A percentile compares a stretch with the other conserved stretches of the same genome.
Conservation (phyloP, 2,888 invertebrate species). For the Agapostemon virescens region DNA sequence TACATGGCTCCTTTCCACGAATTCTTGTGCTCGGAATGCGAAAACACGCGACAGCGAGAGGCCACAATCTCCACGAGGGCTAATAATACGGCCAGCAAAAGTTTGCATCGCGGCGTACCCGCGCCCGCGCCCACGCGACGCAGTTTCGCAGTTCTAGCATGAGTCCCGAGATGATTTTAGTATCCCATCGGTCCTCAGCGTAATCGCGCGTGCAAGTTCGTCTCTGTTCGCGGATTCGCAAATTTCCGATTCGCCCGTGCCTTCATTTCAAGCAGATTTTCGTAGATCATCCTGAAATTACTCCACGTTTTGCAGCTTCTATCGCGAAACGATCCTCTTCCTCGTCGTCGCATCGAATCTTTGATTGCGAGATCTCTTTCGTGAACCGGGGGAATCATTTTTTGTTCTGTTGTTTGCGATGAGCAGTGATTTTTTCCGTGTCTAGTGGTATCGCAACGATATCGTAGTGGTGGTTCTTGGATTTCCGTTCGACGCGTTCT, state of each 20-base stretch:
- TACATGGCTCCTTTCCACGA: slow-evolving; percentile 36
- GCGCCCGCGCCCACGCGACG: slow-evolving; percentile 68
- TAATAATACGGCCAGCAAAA: slow-evolving; percentile 63
- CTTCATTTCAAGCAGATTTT: neutral
- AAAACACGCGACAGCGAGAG: slow-evolving; percentile 46
- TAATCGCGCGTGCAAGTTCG: slow-evolving; percentile 54
- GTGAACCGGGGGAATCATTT: neutral
- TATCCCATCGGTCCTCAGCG: slow-evolving; percentile 67
- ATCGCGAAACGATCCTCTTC: neutral
- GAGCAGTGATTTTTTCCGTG: neutral
- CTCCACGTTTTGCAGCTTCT: neutral
- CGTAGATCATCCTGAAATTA: neutral
- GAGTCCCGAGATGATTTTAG: slow-evolving; percentile 70
- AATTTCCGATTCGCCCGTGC: neutral
- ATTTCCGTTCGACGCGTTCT: neutral
- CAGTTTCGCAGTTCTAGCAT: slow-evolving; percentile 57
- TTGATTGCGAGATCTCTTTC: neutral
- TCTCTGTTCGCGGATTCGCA: neutral
- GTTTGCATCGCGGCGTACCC: slow-evolving; percentile 48
- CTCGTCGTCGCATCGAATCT: neutral
- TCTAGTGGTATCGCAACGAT: neutral
- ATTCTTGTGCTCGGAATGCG: slow-evolving; percentile 38
- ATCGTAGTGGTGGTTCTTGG: neutral
- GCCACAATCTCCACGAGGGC: slow-evolving; percentile 48
- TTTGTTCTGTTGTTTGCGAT: neutral